Evolutionary conservation across 2,797 vertebrate genomes (phyloP).

Genomic region (Cirrhinus mrigala): DNA sequence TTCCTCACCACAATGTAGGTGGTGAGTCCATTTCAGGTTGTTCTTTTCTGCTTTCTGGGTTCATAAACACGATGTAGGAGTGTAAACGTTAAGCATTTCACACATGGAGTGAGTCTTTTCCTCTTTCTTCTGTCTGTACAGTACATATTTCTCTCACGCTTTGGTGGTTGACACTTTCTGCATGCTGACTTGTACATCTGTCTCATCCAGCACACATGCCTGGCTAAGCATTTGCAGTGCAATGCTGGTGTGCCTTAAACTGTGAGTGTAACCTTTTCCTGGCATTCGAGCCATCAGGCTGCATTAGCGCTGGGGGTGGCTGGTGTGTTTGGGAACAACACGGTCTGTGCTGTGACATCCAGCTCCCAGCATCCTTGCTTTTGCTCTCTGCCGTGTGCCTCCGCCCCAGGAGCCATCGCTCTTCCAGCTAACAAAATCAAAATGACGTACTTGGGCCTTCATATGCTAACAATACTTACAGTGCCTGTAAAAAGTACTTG

Average conservation of each 20-base stretch:
- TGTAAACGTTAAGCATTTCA: neutral
- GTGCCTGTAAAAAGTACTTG: neutral
- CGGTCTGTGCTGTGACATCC: constrained; percentile 38
- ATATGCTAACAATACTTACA: constrained; percentile 1
- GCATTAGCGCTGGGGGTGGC: constrained; percentile 56
- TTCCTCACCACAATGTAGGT: neutral
- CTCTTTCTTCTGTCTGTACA: constrained; percentile 8
- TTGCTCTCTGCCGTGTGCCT: constrained; percentile 19
- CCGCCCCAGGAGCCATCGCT: constrained; percentile 34
- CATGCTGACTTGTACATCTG: constrained; percentile 56
- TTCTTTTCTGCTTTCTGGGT: neutral
- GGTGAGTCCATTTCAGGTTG: neutral
- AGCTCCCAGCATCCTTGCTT: constrained; percentile 8
- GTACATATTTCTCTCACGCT: constrained; percentile 12
- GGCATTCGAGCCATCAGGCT: constrained; percentile 58
- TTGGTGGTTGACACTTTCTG: constrained; percentile 57
- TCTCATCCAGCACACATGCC: constrained; percentile 60
- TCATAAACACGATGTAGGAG: neutral
- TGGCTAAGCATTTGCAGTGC: constrained; percentile 59
- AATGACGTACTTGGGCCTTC: constrained; percentile 49
- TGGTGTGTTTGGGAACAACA: constrained; percentile 43
- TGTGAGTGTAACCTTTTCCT: constrained; percentile 66
- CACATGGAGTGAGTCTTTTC: constrained; percentile 12
- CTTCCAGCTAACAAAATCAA: constrained; percentile 44
- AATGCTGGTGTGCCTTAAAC: constrained; percentile 59